These are phyloP conservation scores for Aepyceros melampus DNA, from an alignment of 2,113 vertebrate species.

Conservation along the genomic window DNA sequence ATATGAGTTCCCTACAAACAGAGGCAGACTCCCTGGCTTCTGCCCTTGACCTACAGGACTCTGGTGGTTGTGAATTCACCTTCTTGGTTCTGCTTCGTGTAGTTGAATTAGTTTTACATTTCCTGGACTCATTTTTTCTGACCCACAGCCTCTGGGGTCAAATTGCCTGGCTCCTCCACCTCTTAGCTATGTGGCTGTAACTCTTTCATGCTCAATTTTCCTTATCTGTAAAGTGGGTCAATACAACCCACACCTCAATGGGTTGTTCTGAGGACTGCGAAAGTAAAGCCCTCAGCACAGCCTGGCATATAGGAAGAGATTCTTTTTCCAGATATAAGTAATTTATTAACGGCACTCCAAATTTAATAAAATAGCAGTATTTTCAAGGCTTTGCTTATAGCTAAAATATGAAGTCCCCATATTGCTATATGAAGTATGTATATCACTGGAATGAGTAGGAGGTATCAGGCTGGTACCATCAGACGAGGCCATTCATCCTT, in stretches of 20 bases:
- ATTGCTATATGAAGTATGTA: neutral
- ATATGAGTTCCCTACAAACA: neutral
- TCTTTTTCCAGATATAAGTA: neutral
- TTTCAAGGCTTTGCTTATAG: neutral
- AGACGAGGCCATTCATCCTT: neutral
- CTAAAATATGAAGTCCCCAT: neutral
- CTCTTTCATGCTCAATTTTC: neutral
- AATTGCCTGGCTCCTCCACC: neutral
- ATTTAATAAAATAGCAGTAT: neutral
- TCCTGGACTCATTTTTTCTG: neutral
- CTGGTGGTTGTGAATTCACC: fast-evolving
- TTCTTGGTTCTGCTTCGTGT: neutral
- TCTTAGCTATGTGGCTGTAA: neutral
- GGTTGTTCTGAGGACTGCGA: neutral
- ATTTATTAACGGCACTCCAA: neutral
- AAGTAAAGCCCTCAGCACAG: neutral
- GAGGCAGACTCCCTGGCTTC: neutral
- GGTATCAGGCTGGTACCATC: neutral
- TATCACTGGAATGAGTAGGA: neutral
- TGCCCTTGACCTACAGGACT: too few species aligned
- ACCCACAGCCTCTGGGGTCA: neutral
- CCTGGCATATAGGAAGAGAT: neutral
- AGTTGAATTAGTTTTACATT: neutral
- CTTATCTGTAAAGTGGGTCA: neutral
- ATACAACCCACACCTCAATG: fast-evolving